Evolutionary conservation across 2,113 vertebrate species (phyloP).

Genomic region (Crotalus helleri): DNA sequence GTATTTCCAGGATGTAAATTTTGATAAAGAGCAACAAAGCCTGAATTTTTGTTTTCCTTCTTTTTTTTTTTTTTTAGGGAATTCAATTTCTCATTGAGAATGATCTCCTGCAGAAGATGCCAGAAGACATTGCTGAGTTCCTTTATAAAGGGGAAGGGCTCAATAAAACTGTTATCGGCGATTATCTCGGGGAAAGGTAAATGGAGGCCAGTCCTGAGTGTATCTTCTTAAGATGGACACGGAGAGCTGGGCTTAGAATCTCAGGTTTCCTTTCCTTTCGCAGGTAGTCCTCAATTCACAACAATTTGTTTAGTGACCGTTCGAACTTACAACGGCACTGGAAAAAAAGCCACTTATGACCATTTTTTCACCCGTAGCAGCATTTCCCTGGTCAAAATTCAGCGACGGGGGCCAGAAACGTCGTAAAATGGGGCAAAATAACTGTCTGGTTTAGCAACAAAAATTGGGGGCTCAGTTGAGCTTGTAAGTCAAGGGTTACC

Average conservation of each 20-base stretch:
- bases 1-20: not conserved
- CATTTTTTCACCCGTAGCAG: too few species aligned
- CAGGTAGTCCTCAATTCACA: too few species aligned
- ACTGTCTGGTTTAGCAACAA: too few species aligned
- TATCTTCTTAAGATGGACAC: not conserved
- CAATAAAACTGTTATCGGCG: slow-evolving; percentile 97
- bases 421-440: too few species aligned
- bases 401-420: too few species aligned
- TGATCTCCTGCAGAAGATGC: slow-evolving; percentile 92
- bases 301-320: too few species aligned
- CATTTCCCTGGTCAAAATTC: too few species aligned
- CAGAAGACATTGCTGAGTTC: slow-evolving; percentile 95
- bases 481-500: too few species aligned
- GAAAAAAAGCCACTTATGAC: too few species aligned
- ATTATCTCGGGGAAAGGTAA: slow-evolving; percentile 97
- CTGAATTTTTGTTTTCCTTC: not conserved
- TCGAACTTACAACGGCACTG: too few species aligned
- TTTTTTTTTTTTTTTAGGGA: slow-evolving; percentile 71
- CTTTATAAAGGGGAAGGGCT: slow-evolving; percentile 98
- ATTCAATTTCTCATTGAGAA: slow-evolving; percentile 98
- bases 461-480: too few species aligned
- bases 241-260: not conserved
- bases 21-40: slow-evolving; percentile 20
- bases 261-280: not conserved
- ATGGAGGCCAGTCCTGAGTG: not conserved